Percentiles rank a stretch among this genome's conserved stretches.
phyloP scores from a whole-genome alignment of 2,113 vertebrate species.

The Pagrus major region DNA sequence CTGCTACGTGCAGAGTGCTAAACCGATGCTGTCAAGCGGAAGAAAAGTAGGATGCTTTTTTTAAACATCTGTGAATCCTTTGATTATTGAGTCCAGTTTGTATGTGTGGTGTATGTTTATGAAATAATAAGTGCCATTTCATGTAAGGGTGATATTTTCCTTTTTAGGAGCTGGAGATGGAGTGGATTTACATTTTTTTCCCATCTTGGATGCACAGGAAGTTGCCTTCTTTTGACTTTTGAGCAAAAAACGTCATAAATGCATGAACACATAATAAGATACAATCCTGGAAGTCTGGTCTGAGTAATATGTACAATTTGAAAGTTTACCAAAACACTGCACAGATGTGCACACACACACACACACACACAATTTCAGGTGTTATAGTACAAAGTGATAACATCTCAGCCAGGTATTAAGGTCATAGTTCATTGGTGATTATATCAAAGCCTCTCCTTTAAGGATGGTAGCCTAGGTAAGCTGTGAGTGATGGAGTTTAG shows the following conservation, averaged over 20 bases:
- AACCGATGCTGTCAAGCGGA: neutral
- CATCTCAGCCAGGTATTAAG: too few species aligned
- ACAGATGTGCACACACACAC: too few species aligned
- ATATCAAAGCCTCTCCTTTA: too few species aligned
- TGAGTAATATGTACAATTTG: neutral
- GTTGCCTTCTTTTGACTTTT: neutral
- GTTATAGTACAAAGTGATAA: too few species aligned
- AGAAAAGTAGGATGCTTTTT: neutral
- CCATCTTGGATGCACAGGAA: neutral
- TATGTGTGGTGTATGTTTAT: too few species aligned
- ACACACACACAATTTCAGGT: too few species aligned
- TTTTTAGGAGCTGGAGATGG: neutral
- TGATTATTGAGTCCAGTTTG: neutral
- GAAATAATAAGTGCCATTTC: neutral
- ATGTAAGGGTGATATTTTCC: neutral
- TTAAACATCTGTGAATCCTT: neutral
- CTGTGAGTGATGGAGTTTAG: too few species aligned
- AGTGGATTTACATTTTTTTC: neutral
- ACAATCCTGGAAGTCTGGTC: neutral
- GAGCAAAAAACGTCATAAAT: neutral
- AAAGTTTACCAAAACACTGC: neutral
- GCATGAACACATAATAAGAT: neutral
- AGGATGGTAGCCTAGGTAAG: too few species aligned
- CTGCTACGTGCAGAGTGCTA: slow-evolving; percentile 26
- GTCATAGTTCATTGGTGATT: too few species aligned